Base-by-base conservation (phyloP, 1,140 invertebrate genomes). In the Galendromus occidentalis region DNA sequence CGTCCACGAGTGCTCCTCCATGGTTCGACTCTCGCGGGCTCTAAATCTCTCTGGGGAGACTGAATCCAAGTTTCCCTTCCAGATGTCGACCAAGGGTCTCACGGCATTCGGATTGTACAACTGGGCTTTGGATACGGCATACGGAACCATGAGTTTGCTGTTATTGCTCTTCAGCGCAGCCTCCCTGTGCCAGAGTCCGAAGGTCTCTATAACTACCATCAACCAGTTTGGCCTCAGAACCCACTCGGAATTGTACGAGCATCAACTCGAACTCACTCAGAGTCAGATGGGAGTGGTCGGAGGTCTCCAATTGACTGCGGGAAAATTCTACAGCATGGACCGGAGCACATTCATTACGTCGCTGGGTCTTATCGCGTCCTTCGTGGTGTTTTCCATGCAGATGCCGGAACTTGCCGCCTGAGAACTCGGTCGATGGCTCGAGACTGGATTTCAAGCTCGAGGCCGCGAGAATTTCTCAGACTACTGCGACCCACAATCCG, bases 271-370 rank as follows among this genome's bases (percentile, higher is more conserved):
- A 25, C 51, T 59, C 22, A 59, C 51, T 1, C 51, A 59, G 22
- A 59, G 51, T 22, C 51, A 59, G 20, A 59, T 59, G 51, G 22
- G 51, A 20, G 22, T 25, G 2, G 22, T 20, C 51, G 51, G 25
- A 1, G 51, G 14, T 17, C 33, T 39, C 9, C 33, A 39, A 9
- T 29, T 59, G 14, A 59, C 51, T 4, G 51, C 51, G 17, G 51
- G 51, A 14, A 59, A 59, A 17, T 59, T 59, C 20, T 59, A 59
- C 51, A 59, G 33, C 6, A 59, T 59, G 51, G 51, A 59, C 20
- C 14, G 51, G 12, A 25, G 51, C 12, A 59, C 51, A 12, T 59
- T 59, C 51, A 59, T 59, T 9, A 59, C 51, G 25, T 59, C 51
- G 2, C 20, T 59, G 14, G 51, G 51, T 59, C 51, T 59, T 25